Evolutionary conservation across 2,888 invertebrate species (phyloP).

Genomic region (Dastarcus helophoroides): DNA sequence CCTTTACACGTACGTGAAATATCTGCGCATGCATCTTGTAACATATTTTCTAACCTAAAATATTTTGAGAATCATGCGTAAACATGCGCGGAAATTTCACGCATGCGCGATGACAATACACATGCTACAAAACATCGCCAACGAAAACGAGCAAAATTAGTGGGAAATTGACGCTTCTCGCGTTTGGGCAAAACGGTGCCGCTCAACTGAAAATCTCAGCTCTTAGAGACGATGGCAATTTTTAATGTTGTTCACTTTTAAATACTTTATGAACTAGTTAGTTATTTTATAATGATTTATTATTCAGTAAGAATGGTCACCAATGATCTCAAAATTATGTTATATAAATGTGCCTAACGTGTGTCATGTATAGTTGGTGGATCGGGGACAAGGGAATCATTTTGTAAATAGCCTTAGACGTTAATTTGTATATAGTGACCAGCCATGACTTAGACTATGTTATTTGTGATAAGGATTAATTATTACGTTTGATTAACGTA

Average conservation of each 20-base stretch:
- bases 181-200: conserved; percentile 14
- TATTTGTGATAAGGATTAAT: too few relatives aligned
- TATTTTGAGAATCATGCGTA: too few relatives aligned
- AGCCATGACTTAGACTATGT: conserved; percentile 32
- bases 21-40: conserved; percentile 2
- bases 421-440: conserved; percentile 27
- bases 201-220: too few relatives aligned
- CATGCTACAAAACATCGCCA: too few relatives aligned
- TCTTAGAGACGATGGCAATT: conserved; percentile 26
- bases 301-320: too few relatives aligned
- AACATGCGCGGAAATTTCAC: too few relatives aligned
- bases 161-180: conserved; percentile 12
- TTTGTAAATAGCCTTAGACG: conserved; percentile 32
- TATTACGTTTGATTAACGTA: too few relatives aligned
- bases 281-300: conserved; percentile 11
- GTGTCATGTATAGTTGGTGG: conserved; percentile 21
- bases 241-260: conserved; percentile 12
- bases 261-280: conserved; percentile 6
- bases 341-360: conserved; percentile 25
- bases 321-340: conserved; percentile 34
- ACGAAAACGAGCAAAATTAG: too few relatives aligned
- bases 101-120: too few relatives aligned
- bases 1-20: neutral
- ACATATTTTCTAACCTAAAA: conserved; percentile 12
- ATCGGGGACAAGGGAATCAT: conserved; percentile 19